Percentiles rank a stretch among this genome's conserved stretches.
Conservation (phyloP, 64 coral and sea anemone genomes). For the Exaiptasia diaphana region DNA sequence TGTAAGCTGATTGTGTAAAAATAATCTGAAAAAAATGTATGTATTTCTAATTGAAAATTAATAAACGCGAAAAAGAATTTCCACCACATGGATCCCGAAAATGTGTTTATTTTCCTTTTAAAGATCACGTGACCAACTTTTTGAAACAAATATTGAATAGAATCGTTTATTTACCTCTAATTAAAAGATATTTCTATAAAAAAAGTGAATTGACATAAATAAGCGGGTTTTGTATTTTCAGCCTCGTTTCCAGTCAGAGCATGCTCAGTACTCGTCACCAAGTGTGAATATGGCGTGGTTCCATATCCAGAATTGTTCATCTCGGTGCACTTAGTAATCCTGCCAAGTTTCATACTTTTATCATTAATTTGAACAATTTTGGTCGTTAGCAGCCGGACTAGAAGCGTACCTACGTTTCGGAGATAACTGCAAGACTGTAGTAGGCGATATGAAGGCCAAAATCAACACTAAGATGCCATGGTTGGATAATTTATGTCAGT, state of each 20-base stretch:
- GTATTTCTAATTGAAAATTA: no score
- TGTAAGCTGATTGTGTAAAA: no score
- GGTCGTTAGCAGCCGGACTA: constrained; percentile 58
- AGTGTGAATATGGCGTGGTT: constrained; percentile 46
- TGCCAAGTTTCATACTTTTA: constrained; percentile 25
- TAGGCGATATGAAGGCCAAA: no score
- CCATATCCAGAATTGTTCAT: constrained; percentile 57
- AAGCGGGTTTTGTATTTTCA: constrained; percentile 31
- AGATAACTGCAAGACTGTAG: no score
- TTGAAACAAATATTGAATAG: not conserved
- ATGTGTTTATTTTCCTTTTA: not conserved
- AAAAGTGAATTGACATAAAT: not conserved
- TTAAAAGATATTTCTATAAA: constrained; percentile 42
- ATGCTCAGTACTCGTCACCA: constrained; percentile 49
- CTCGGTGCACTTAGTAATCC: constrained; percentile 17
- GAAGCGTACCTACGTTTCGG: not conserved
- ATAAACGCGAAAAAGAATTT: no score
- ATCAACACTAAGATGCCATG: no score
- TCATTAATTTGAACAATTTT: constrained; percentile 48
- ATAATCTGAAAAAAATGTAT: no score
- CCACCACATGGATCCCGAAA: constrained; percentile 17
- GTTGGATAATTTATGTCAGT: no score
- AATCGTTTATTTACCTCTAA: constrained; percentile 18
- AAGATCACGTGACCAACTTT: not conserved
- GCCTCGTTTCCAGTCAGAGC: constrained; percentile 57